These are phyloP conservation scores for Blera fallax DNA, from an alignment of 2,888 invertebrate species.

Conservation along the genomic window DNA sequence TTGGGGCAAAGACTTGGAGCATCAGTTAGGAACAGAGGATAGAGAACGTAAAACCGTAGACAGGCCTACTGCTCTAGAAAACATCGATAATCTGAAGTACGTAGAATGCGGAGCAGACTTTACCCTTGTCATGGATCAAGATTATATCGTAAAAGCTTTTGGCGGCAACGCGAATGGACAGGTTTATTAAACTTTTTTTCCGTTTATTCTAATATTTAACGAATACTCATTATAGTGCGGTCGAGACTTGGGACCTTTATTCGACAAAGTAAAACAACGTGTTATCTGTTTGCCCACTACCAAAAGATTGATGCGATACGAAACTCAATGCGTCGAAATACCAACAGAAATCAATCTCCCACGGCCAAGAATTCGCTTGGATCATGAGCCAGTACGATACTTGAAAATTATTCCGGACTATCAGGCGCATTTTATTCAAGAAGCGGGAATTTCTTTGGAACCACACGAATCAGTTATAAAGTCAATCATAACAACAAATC, in stretches of 20 bases:
- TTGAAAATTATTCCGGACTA: slow-evolving; percentile 80
- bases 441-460: slow-evolving; percentile 77
- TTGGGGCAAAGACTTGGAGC: slow-evolving; percentile 95
- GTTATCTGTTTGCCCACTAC: slow-evolving; percentile 81
- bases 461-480: slow-evolving; percentile 72
- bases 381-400: slow-evolving; percentile 80
- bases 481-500: slow-evolving; percentile 56
- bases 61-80: slow-evolving; percentile 79
- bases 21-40: slow-evolving; percentile 88
- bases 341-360: slow-evolving; percentile 81
- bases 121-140: slow-evolving; percentile 81
- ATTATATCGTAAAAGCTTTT: slow-evolving; percentile 80
- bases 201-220: background rate
- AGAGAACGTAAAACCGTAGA: slow-evolving; percentile 79
- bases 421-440: slow-evolving; percentile 78
- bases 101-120: slow-evolving; percentile 82
- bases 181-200: slow-evolving; percentile 64
- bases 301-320: slow-evolving; percentile 81
- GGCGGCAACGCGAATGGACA: slow-evolving; percentile 82
- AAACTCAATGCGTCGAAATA: slow-evolving; percentile 81
- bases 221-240: slow-evolving; percentile 76
- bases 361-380: slow-evolving; percentile 79
- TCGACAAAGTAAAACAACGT: slow-evolving; percentile 80
- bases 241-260: slow-evolving; percentile 78
- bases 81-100: slow-evolving; percentile 79